A percentile compares a stretch with the other conserved stretches of the same genome.
Evolutionary conservation across 2,888 invertebrate species (phyloP).

Genomic region (Cyclophora albipunctata): DNA sequence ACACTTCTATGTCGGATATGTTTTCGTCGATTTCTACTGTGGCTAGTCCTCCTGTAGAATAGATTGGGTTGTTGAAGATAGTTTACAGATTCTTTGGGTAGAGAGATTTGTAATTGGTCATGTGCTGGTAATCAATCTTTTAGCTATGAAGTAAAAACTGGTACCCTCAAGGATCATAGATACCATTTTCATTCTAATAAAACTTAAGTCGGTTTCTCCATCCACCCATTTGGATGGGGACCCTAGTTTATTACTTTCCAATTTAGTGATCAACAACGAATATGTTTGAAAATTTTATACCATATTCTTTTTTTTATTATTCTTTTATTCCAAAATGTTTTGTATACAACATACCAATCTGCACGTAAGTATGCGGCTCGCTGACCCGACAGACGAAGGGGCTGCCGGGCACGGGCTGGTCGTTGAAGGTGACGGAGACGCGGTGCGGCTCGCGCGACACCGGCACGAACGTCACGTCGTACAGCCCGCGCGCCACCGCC

Average conservation of each 20-base stretch:
- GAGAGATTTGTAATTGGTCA: not conserved
- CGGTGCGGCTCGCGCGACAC: slow-evolving; percentile 92
- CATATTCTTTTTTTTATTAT: too few relatives aligned
- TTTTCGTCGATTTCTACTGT: slow-evolving; percentile 77
- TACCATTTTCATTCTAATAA: too few relatives aligned
- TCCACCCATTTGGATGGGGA: too few relatives aligned
- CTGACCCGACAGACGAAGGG: slow-evolving; percentile 89
- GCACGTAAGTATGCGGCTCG: slow-evolving; percentile 83
- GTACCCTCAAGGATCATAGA: too few relatives aligned
- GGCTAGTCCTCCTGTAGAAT: slow-evolving; percentile 60
- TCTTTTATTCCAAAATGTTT: too few relatives aligned
- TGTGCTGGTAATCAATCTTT: too few relatives aligned
- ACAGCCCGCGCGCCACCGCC: slow-evolving; percentile 91
- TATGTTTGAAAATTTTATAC: too few relatives aligned
- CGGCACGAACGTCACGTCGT: slow-evolving; percentile 94
- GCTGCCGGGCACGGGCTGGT: slow-evolving; percentile 91
- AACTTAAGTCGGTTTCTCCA: too few relatives aligned
- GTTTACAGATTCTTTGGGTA: not conserved
- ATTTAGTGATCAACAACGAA: too few relatives aligned
- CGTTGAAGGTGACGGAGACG: slow-evolving; percentile 95
- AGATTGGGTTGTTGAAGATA: too few relatives aligned
- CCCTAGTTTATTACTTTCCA: too few relatives aligned
- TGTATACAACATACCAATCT: slow-evolving; percentile 70
- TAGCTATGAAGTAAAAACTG: not conserved
- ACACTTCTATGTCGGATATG: slow-evolving; percentile 80